Conservation (phyloP, 37 sponge, comb jelly and placozoan genomes). For the Beroe forskalii region DNA sequence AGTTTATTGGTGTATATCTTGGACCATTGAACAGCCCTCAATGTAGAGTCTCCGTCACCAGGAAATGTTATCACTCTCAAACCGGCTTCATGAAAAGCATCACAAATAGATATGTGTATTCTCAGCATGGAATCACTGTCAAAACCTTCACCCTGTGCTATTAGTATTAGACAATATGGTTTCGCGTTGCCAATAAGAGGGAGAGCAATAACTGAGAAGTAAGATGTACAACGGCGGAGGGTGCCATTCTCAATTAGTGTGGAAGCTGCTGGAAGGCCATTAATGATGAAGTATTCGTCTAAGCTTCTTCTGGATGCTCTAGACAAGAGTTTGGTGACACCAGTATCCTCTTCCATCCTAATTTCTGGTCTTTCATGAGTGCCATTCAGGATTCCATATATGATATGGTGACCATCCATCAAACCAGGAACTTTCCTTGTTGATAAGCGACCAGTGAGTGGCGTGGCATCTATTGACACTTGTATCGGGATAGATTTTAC, state of each 20-base stretch:
- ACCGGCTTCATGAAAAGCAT: not conserved
- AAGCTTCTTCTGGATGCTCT: not conserved
- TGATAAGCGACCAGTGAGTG: not conserved
- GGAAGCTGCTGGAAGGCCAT: not conserved
- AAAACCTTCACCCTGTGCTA: not conserved
- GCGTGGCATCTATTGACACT: not conserved
- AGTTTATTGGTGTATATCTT: not conserved
- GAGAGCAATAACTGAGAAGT: not conserved
- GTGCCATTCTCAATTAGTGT: not conserved
- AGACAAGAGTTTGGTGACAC: not conserved
- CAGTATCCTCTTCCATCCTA: not conserved
- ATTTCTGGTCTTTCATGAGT: not conserved
- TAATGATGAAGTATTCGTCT: not conserved
- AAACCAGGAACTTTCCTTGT: not conserved
- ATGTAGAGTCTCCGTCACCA: not conserved
- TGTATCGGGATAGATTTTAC: not conserved
- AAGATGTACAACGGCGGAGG: not conserved
- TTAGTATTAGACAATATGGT: not conserved
- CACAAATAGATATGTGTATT: not conserved
- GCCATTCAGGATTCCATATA: not conserved
- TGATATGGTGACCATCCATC: not conserved
- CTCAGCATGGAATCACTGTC: not conserved
- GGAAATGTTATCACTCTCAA: not conserved
- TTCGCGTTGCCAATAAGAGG: constrained; percentile 2
- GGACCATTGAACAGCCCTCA: not conserved